Conservation (phyloP, 2,888 invertebrate species). For the Augochlorella aurata region DNA sequence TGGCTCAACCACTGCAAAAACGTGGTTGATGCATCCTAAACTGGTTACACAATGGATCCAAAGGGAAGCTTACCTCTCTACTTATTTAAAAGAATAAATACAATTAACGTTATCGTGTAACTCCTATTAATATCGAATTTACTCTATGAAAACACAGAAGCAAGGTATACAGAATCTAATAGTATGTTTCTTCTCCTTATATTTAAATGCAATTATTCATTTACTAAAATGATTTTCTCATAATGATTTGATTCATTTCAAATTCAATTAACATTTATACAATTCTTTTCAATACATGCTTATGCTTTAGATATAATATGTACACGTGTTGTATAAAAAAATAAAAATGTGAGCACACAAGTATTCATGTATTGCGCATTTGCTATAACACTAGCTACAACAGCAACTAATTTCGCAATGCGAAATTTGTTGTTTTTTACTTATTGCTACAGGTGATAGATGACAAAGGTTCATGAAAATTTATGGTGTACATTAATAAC, state of each 20-base stretch:
- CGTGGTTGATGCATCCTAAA: constrained; percentile 74
- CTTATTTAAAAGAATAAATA: constrained; percentile 70
- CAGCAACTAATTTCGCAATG: neutral
- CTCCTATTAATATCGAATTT: constrained; percentile 1
- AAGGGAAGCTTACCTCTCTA: constrained; percentile 75
- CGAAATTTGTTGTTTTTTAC: neutral
- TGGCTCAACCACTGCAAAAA: constrained; percentile 75
- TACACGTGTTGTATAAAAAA: constrained; percentile 76
- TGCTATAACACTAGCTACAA: neutral
- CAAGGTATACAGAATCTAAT: constrained; percentile 1
- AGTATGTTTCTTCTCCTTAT: constrained; percentile 25
- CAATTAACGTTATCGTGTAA: neutral
- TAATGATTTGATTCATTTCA: constrained; percentile 46
- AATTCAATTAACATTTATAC: constrained; percentile 67
- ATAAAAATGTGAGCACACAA: constrained; percentile 63
- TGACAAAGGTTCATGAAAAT: neutral
- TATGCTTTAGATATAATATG: constrained; percentile 69
- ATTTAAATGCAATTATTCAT: constrained; percentile 16
- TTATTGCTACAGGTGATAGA: neutral
- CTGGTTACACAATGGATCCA: constrained; percentile 70
- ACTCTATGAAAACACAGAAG: neutral
- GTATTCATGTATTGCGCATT: neutral
- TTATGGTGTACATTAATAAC: neutral
- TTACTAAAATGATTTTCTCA: constrained; percentile 26
- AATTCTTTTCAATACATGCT: constrained; percentile 59